Base-by-base conservation (phyloP, 2,113 vertebrate genomes). In the Lanius ludovicianus region DNA sequence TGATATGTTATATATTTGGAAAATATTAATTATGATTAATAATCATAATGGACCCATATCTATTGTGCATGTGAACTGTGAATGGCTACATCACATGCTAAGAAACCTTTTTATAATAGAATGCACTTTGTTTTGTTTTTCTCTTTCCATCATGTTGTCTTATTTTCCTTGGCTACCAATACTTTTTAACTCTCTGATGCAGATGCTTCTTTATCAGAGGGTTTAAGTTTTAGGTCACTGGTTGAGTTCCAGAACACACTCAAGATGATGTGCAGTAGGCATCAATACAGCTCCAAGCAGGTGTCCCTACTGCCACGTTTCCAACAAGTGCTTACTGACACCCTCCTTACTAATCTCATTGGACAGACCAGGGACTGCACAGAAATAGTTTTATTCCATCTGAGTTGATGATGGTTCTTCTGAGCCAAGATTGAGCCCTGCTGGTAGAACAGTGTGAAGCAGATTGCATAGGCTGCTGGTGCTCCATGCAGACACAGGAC, bases 401-500 rank as follows among this genome's bases (percentile, higher is more conserved):
- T 77, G 35, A 65, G 33, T 2, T 84, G 42, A 42, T 86, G 31
- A 49, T 46, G 33, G 68, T 9, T 68, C 28, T 77, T 92, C 46
- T 27, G 31, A 91, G 64, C 13, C 55, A 62, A 39, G 70, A 46
- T 20, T 44, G 50, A 94, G n/a, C n/a, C 50, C 53, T 94, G 49
- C 59, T 89, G 55, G 22, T 74, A 83, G 35, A 93, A 46, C 37
- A 62, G 42, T 22, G 13, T 74, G 84, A 91, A 50, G 39, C 59
- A 79, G 52, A 69, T 63, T 89, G 59, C 23, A 18, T 4, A 42
- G 24, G 11, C n/a, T 84, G 15, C n/a, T 56, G 18, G 6, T 19
- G 30, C 39, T 49, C 79, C 0, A 0, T 39, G 21, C 25, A 12
- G 44, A 63, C 24, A 57, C 77, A 77, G 11, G 47, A 22, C 8